These are phyloP conservation scores for Anas platyrhynchos DNA, from an alignment of 2,113 vertebrate species.

Conservation along the genomic window DNA sequence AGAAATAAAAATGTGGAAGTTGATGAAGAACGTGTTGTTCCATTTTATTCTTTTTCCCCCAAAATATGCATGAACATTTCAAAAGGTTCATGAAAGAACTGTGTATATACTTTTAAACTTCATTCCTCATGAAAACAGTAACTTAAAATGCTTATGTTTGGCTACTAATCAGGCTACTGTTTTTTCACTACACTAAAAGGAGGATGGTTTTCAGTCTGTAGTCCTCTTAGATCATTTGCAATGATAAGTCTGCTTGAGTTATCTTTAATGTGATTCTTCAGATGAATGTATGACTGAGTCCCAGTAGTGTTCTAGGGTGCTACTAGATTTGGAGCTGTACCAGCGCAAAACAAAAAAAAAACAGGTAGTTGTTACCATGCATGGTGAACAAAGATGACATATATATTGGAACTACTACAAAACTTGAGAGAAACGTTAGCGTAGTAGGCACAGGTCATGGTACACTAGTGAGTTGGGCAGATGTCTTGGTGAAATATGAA, in stretches of 20 bases:
- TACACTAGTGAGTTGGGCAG: neutral
- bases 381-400: neutral
- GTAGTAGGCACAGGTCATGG: neutral
- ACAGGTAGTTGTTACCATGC: neutral
- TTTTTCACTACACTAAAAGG: neutral
- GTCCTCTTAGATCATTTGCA: neutral
- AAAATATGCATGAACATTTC: neutral
- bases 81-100: neutral
- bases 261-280: neutral
- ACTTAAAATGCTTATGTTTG: neutral
- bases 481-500: neutral
- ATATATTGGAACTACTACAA: neutral
- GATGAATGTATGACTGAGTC: neutral
- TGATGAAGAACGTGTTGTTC: neutral
- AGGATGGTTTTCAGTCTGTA: neutral
- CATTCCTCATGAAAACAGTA: neutral
- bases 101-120: neutral
- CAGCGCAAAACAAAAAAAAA: neutral
- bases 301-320: neutral
- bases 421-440: neutral
- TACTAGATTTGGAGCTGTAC: neutral
- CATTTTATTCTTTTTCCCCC: neutral
- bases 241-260: neutral
- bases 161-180: neutral
- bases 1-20: conserved; percentile 30